Conservation (phyloP, 2,888 invertebrate genomes). For the Oscheius sp. region DNA sequence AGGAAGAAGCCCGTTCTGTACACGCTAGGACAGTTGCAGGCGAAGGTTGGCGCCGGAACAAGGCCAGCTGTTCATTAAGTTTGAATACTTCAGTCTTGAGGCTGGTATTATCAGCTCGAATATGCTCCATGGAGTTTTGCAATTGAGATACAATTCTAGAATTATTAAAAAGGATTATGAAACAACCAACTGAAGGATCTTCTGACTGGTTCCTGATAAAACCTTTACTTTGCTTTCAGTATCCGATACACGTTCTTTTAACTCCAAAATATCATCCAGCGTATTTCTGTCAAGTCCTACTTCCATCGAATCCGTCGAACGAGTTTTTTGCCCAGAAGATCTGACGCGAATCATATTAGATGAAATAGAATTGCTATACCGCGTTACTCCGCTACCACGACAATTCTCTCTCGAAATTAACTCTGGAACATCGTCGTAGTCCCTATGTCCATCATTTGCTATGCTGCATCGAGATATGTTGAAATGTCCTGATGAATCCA, state of each 20-base stretch:
- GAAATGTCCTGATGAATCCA: slow-evolving; percentile 16
- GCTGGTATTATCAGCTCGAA: slow-evolving; percentile 23
- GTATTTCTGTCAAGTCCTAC: slow-evolving; percentile 6
- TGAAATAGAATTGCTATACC: neutral
- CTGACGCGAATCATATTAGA: neutral
- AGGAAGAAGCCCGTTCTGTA: slow-evolving; percentile 16
- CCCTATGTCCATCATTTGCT: neutral
- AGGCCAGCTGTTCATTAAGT: slow-evolving; percentile 17
- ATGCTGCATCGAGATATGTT: neutral
- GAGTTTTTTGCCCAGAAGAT: slow-evolving; percentile 26
- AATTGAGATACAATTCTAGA: slow-evolving; percentile 26
- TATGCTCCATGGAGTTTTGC: slow-evolving; percentile 24
- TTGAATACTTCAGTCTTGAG: slow-evolving; percentile 25
- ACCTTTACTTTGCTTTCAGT: slow-evolving; percentile 12
- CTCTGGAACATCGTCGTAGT: slow-evolving; percentile 29
- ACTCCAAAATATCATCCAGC: slow-evolving; percentile 28
- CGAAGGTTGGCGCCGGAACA: slow-evolving; percentile 11
- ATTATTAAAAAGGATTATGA: neutral
- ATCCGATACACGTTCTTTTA: slow-evolving; percentile 17
- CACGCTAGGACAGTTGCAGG: neutral
- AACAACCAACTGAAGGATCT: slow-evolving; percentile 29
- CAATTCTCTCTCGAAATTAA: neutral
- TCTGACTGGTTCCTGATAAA: slow-evolving; percentile 14
- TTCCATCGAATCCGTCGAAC: slow-evolving; percentile 27
- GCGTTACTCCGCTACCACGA: slow-evolving; percentile 24